A percentile compares a stretch with the other conserved stretches of the same genome.
Evolutionary conservation across 30 jellyfish, hydroid and myxozoan species (phyloP).

Genomic region (Turritopsis rubra): DNA sequence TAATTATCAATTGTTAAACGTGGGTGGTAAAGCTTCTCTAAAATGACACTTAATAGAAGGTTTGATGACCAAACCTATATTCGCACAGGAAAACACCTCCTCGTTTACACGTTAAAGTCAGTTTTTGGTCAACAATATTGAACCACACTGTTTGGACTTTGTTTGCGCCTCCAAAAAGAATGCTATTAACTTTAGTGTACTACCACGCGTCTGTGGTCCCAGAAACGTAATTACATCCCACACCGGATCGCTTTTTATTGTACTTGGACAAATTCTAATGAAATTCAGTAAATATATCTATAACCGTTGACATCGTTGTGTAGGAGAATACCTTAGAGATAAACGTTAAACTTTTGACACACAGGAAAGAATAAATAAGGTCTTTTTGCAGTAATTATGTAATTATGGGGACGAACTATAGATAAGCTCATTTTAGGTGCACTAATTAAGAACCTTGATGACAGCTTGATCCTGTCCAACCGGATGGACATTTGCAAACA

Average conservation of each 20-base stretch:
- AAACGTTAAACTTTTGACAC: background rate
- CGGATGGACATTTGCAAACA: background rate
- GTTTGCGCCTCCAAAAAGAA: background rate
- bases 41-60: background rate
- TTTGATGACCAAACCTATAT: background rate
- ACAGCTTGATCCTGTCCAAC: background rate
- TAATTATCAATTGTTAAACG: background rate
- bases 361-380: background rate
- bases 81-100: background rate
- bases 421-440: background rate
- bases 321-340: background rate
- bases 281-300: no score
- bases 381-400: background rate
- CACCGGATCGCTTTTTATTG: no score
- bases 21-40: background rate
- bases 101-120: background rate
- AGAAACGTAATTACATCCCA: background rate
- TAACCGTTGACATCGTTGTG: background rate
- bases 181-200: background rate
- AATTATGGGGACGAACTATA: no score
- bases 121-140: background rate
- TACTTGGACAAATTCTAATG: no score
- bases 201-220: background rate
- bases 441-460: background rate
- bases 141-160: background rate